phyloP scores from a whole-genome alignment of 2,113 vertebrate species.

The Chauna torquata region DNA sequence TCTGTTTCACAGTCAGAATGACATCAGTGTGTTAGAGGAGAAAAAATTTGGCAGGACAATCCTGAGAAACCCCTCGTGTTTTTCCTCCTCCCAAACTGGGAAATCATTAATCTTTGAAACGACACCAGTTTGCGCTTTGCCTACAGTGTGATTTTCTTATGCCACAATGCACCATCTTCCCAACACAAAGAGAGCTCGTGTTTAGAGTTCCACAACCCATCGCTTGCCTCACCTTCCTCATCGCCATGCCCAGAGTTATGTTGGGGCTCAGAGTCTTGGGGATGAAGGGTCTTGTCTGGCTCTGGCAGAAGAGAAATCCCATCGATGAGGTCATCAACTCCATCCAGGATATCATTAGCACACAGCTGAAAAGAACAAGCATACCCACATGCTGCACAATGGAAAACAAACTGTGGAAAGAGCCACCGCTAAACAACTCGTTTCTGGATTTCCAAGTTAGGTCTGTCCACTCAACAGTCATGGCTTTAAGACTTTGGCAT shows the following conservation, averaged over 20 bases:
- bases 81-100: background rate
- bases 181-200: background rate
- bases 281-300: conserved; percentile 84
- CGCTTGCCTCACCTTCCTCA: conserved; percentile 76
- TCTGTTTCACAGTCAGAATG: background rate
- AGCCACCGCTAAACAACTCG: background rate
- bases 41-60: background rate
- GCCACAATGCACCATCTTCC: background rate
- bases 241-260: conserved; percentile 72
- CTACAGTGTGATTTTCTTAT: background rate
- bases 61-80: background rate
- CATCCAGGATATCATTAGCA: conserved; percentile 86
- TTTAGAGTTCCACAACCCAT: background rate
- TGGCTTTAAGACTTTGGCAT: background rate
- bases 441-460: background rate
- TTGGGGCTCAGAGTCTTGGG: conserved; percentile 82
- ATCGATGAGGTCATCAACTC: conserved; percentile 90
- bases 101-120: background rate
- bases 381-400: background rate
- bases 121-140: background rate
- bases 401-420: background rate
- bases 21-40: background rate
- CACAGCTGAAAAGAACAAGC: conserved; percentile 84
- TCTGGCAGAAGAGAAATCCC: conserved; percentile 88
- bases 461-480: background rate